Base-by-base conservation (phyloP, 2,797 vertebrate genomes). In the Bryconaethiops microstoma region DNA sequence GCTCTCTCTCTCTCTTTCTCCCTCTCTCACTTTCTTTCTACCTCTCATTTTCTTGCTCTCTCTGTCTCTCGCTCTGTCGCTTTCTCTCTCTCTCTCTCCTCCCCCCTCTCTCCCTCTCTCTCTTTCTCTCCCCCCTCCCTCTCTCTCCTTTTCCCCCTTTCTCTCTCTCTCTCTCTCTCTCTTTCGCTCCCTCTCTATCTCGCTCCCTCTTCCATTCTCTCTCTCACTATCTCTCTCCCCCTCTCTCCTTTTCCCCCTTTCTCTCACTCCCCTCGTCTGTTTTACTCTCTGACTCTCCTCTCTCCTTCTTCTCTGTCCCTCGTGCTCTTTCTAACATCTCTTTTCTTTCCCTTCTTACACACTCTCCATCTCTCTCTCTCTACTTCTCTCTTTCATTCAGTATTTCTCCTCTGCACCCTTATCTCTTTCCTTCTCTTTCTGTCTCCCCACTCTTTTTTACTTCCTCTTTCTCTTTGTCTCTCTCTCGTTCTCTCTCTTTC, bases 401-500 rank as follows among this genome's bases (percentile, higher is more conserved):
- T 29, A 29, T 29, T 29, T 29, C 29, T 29, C 29, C 29, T 29
- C 3, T 29, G 29, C 3, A 29, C 29, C 29, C 29, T 29, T 29
- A 29, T 29, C 29, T 29, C 29, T 29, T 29, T 29, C 29, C 3
- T 29, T 29, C 29, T 29, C 3, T 29, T 29, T 29, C 29, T 29
- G 29, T 29, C 3, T 29, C 29, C 29, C 3, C 29, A 1, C 29
- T 62, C 7, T 9, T 12, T 78, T 40, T 16, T 5, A 62, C 13
- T 60, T 25, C 77, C 23, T 23, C 25, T 57, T 54, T 40, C 57
- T 16, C 7, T 60, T 65, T 79, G 19, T 29, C 55, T 7, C 25
- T n/a, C 29, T 13, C 48, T 29, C 29, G 70, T 65, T 73, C 54
- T 68, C 48, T 72, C 29, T 76, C 50, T 40, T 54, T 62, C 50